Evolutionary conservation across 53 echinoderm and acorn worm species (phyloP).

Genomic region (Mesocentrotus franciscanus): DNA sequence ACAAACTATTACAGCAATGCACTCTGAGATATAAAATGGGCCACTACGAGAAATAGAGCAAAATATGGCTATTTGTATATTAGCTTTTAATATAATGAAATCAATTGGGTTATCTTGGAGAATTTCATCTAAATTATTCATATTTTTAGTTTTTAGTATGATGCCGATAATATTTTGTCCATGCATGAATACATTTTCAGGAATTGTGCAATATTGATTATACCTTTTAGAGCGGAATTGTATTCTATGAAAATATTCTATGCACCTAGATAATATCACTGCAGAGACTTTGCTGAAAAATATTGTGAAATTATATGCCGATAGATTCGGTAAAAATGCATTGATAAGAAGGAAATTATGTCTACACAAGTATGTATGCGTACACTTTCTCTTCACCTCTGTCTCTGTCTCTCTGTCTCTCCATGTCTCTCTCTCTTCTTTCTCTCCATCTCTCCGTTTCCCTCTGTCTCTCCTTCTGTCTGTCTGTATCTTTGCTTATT

Average conservation of each 20-base stretch:
- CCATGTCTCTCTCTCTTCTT: not conserved
- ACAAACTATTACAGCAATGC: not conserved
- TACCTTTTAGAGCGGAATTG: not conserved
- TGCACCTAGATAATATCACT: not conserved
- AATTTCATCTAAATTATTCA: not conserved
- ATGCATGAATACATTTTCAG: slow-evolving; percentile 2
- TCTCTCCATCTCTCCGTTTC: not conserved
- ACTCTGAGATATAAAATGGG: not conserved
- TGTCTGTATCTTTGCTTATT: not conserved
- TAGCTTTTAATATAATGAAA: slow-evolving; percentile 35
- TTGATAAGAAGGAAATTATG: not conserved
- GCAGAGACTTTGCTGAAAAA: not conserved
- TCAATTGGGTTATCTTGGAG: not conserved
- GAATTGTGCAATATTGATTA: not conserved
- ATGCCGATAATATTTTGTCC: not conserved
- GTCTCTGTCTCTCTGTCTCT: not conserved
- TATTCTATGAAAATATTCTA: not conserved
- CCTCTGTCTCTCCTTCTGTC: not conserved
- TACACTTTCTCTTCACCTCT: not conserved
- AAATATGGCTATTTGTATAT: slow-evolving; percentile 48
- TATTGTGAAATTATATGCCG: not conserved
- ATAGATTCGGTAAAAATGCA: not conserved
- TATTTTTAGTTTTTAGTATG: not conserved
- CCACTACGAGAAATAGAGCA: not conserved
- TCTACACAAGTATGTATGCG: not conserved